Evolutionary conservation across 2,888 invertebrate species (phyloP).

Genomic region (Coelopa pilipes): DNA sequence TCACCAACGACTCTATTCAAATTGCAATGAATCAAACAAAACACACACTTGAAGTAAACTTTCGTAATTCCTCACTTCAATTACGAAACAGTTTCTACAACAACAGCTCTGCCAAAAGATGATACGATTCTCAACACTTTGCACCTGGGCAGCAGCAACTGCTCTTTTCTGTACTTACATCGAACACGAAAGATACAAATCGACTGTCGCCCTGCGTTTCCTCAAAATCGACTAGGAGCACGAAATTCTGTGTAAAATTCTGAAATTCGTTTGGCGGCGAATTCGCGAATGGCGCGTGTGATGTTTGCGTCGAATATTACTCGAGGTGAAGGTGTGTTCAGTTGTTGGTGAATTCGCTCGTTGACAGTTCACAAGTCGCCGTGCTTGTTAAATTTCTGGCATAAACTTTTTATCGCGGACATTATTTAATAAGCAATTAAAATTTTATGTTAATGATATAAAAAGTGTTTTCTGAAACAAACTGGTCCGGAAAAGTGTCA

Average conservation of each 20-base stretch:
- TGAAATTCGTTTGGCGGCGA: constrained; percentile 3
- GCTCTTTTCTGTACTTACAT: constrained; percentile 55
- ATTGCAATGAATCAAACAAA: too few species aligned
- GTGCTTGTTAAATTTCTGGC: too few species aligned
- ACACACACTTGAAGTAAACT: constrained; percentile 2
- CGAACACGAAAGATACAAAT: constrained; percentile 55
- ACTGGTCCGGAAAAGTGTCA: too few species aligned
- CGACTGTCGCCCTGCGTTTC: constrained; percentile 41
- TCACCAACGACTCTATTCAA: too few species aligned
- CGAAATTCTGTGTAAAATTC: constrained; percentile 8
- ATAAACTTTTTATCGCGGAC: too few species aligned
- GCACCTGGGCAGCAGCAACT: neutral
- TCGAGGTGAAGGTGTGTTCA: constrained; percentile 2
- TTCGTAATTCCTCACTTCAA: neutral
- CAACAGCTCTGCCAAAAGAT: neutral
- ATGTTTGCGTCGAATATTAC: too few species aligned
- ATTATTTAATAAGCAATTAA: too few species aligned
- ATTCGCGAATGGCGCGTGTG: too few species aligned
- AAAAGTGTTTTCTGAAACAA: too few species aligned
- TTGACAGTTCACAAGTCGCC: neutral
- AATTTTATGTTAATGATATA: too few species aligned
- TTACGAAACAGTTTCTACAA: constrained; percentile 19
- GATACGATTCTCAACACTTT: constrained; percentile 5
- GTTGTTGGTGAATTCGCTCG: neutral
- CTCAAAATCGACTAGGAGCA: neutral